Base-by-base conservation (phyloP, 2,113 vertebrate species). In the Dipodomys spectabilis region DNA sequence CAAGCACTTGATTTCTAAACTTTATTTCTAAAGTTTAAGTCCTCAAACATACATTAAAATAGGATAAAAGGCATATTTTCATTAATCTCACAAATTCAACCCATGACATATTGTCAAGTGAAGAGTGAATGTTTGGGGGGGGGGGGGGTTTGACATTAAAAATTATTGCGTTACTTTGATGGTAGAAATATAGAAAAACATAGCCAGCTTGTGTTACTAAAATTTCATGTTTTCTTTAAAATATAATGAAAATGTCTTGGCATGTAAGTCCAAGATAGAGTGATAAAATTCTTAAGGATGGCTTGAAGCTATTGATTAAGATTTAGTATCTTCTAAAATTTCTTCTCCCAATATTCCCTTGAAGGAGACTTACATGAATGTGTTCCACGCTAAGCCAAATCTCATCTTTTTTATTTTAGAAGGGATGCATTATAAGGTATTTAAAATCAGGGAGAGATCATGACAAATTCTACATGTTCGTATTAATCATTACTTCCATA, bases 231-330 rank as follows among this genome's bases (percentile, higher is more conserved):
- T 88, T 94, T 44, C 32, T 84, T 69, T 71, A 84, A 71, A 11
- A 72, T 67, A 73, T 65, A 87, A 82, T 68, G 23, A 82, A 92
- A 95, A 87, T 62, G 8, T 5, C 32, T 94, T 91, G 84, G 11
- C 77, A 74, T 94, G 91, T 91, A 88, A 89, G 64, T 44, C 49
- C 30, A 91, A 91, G 68, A 6, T 39, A 88, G 39, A 71, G 10
- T 93, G 77, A 94, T 86, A 73, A 88, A 53, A 82, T 62, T 72
- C 79, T 82, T 64, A 68, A 79, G 35, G 64, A 5, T 68, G 4
- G 5, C 27, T 72, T 93, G 67, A 74, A 88, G 15, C 30, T 68
- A 53, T 82, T 87, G 78, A 68, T 90, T 67, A 90, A 92, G 62
- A 92, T 68, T 92, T 80, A 90, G 30, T 35, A 88, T 80, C 53